Evolutionary conservation across 2,113 vertebrate genomes (phyloP).

Genomic region (Pteropus alecto): DNA sequence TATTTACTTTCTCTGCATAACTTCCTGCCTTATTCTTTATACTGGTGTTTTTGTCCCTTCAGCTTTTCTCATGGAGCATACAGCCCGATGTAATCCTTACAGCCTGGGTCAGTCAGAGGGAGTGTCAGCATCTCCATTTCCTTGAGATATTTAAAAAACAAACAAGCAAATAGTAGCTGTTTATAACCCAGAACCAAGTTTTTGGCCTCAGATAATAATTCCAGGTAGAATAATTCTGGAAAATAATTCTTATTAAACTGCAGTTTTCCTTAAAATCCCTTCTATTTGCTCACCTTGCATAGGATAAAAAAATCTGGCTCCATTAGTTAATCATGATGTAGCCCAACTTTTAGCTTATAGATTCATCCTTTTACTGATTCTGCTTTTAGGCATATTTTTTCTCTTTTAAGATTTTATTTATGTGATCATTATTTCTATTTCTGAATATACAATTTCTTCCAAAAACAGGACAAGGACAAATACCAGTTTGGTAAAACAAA

Average conservation of each 20-base stretch:
- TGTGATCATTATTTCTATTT: constrained; percentile 45
- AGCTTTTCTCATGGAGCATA: constrained; percentile 66
- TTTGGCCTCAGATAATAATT: constrained; percentile 68
- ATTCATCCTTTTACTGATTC: constrained; percentile 68
- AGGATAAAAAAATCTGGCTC: constrained; percentile 53
- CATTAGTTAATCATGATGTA: constrained; percentile 58
- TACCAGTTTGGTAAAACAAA: constrained; percentile 99
- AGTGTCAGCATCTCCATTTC: constrained; percentile 61
- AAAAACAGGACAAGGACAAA: constrained; percentile 95
- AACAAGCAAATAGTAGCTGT: constrained; percentile 56
- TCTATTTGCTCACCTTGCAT: constrained; percentile 56
- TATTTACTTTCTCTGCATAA: not conserved
- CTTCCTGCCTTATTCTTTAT: constrained; percentile 30
- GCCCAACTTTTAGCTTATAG: constrained; percentile 56
- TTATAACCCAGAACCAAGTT: constrained; percentile 59
- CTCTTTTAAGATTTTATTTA: constrained; percentile 1
- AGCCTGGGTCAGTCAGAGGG: constrained; percentile 56
- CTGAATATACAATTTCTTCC: constrained; percentile 78
- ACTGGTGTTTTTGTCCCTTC: constrained; percentile 67
- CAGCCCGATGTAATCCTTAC: constrained; percentile 50
- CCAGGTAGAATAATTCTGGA: constrained; percentile 71
- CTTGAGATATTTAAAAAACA: constrained; percentile 68
- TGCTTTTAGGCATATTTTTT: constrained; percentile 69
- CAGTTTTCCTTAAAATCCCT: constrained; percentile 53
- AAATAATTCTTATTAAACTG: constrained; percentile 49